phyloP scores from a whole-genome alignment of 2,888 invertebrate species.

The Epistrophe grossulariae region DNA sequence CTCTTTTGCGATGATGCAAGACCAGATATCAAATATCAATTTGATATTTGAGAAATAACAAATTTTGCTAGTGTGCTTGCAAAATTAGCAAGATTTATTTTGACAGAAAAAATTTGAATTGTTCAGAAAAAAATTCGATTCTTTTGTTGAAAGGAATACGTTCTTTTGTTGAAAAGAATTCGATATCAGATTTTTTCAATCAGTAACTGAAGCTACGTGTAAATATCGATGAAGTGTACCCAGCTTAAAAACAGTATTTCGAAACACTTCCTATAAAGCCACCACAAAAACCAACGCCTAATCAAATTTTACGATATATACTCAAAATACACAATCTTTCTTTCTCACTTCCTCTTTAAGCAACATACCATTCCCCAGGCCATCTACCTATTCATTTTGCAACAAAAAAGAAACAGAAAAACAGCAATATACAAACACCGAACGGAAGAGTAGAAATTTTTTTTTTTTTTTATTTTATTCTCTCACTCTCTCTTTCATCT shows the following conservation, averaged over 20 bases:
- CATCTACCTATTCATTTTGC: conserved; percentile 38
- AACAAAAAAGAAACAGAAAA: conserved; percentile 41
- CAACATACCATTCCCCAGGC: conserved; percentile 62
- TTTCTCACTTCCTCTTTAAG: conserved; percentile 32
- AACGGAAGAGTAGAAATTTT: conserved; percentile 57
- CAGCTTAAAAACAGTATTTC: not conserved
- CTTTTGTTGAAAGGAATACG: no score
- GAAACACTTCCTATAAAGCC: conserved; percentile 55
- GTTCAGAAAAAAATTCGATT: no score
- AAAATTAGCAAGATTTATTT: no score
- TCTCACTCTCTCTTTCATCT: conserved; percentile 66
- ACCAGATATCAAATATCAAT: no score
- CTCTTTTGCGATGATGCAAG: no score
- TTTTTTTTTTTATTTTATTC: conserved; percentile 11
- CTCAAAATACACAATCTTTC: not conserved
- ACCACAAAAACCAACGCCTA: conserved; percentile 71
- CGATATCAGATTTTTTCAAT: no score
- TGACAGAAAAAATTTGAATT: no score
- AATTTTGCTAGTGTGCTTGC: no score
- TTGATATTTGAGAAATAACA: no score
- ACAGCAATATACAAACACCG: conserved; percentile 15
- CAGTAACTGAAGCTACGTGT: no score
- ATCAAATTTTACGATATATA: conserved; percentile 57
- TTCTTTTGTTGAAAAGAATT: no score
- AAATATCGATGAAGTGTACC: no score